A percentile compares a stretch with the other conserved stretches of the same genome.
These are phyloP conservation scores for Gadopsis bispinosus DNA, from an alignment of 2,797 vertebrate genomes.

Conservation along the genomic window DNA sequence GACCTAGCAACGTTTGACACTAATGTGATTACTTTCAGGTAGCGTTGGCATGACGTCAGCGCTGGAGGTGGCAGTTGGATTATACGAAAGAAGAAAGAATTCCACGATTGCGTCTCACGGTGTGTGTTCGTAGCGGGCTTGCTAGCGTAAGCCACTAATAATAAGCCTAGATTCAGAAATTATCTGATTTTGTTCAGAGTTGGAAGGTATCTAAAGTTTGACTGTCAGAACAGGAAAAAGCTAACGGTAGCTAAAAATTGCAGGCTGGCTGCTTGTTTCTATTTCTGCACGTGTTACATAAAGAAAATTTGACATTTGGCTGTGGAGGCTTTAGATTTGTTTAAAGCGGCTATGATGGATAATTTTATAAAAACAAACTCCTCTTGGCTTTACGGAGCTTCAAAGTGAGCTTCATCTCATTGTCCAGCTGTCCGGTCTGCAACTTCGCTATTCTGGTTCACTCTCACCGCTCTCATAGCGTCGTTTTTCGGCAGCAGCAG, in stretches of 20 bases:
- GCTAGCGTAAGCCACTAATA: too few species aligned
- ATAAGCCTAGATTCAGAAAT: not conserved
- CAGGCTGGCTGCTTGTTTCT: not conserved
- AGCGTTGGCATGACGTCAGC: not conserved
- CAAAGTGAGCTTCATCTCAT: not conserved
- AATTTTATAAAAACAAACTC: not conserved
- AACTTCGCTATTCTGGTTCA: not conserved
- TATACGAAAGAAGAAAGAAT: too few species aligned
- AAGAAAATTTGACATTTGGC: not conserved
- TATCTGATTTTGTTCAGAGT: not conserved
- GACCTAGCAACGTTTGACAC: not conserved
- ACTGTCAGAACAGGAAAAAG: too few species aligned
- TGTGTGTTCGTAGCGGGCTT: not conserved
- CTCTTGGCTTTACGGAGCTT: not conserved
- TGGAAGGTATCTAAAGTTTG: not conserved
- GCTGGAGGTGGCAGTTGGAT: not conserved
- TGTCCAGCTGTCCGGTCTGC: too few species aligned
- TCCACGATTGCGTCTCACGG: too few species aligned
- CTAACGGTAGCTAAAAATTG: not conserved
- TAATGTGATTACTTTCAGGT: not conserved
- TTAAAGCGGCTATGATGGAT: not conserved
- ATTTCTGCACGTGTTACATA: not conserved
- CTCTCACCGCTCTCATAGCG: too few species aligned
- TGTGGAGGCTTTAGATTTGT: not conserved
- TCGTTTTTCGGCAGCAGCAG: too few species aligned